Evolutionary conservation across 2,888 invertebrate species (phyloP).

Genomic region (Aporophyla nigra): DNA sequence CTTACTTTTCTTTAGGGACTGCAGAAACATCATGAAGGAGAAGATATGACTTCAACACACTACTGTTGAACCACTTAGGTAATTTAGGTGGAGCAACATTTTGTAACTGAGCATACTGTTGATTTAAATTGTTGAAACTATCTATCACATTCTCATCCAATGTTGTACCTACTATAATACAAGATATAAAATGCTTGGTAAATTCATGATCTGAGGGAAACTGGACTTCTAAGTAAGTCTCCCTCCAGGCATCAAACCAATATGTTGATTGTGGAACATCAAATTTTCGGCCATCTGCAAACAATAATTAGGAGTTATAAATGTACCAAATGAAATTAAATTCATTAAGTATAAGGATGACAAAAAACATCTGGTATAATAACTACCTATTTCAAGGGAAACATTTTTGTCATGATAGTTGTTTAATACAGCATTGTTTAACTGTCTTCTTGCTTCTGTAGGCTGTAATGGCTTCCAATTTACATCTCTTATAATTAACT

Average conservation of each 20-base stretch:
- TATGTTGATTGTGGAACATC: conserved; percentile 95
- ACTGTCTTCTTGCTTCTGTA: conserved; percentile 95
- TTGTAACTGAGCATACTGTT: conserved; percentile 95
- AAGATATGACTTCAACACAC: conserved; percentile 96
- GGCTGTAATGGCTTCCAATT: conserved; percentile 95
- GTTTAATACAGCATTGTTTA: conserved; percentile 95
- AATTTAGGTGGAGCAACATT: conserved; percentile 94
- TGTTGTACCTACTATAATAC: conserved; percentile 94
- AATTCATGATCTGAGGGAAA: conserved; percentile 99
- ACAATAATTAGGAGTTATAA: neutral
- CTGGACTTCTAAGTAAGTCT: conserved; percentile 96
- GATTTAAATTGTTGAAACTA: conserved; percentile 94
- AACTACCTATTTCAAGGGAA: conserved; percentile 91
- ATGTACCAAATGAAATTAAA: neutral
- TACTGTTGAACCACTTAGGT: conserved; percentile 95
- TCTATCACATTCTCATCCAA: conserved; percentile 95
- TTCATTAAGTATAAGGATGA: neutral
- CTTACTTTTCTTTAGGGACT: conserved; percentile 94
- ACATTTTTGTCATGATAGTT: conserved; percentile 90
- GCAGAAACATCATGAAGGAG: conserved; percentile 96
- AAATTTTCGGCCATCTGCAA: conserved; percentile 90
- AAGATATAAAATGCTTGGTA: conserved; percentile 96
- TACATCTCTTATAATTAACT: conserved; percentile 95
- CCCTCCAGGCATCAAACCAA: conserved; percentile 99
- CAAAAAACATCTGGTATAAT: conserved; percentile 38